Base-by-base conservation (phyloP, 2,888 invertebrate species). In the Phymatocera aterrima region DNA sequence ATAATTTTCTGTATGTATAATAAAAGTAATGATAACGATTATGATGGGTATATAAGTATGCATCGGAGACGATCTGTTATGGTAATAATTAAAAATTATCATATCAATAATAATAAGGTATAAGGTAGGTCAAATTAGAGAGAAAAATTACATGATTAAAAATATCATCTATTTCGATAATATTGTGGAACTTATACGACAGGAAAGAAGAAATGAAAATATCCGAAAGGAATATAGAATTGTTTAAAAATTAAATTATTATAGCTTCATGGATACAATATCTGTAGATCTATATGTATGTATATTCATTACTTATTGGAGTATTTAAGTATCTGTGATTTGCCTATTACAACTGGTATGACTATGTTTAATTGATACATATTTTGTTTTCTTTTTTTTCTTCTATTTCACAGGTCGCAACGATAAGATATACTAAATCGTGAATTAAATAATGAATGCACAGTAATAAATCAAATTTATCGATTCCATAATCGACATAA, bases 301-400 rank as follows among this genome's bases (percentile, higher is more conserved):
- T 51, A 68, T 78, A 79, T 72, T 80, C 81, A 60, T 72, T 78
- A 80, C 79, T 15, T 79, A 80, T 75, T 80, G 81, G 78, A 83
- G 79, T 83, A 83, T 83, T 85, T 85, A 86, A 86, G 85, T 85
- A 86, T 85, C 83, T n/a, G 77, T 79, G 77, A 77, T 83, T 64
- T 18, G 61, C 68, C 21, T 43, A n/a, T n/a, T n/a, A n/a, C n/a
- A n/a, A n/a, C n/a, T n/a, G n/a, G n/a, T n/a, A n/a, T n/a, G n/a
- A n/a, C n/a, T n/a, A n/a, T n/a, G 15, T 46, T 28, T 46, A 21
- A 68, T 68, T 60, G 60, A 60, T 60, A 60, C 28, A 60, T 10
- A 28, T 60, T 0, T 40, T 21, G 10, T 64, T 5, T 65, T 3
- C 8, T 18, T 18, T n/a, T 4, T 54, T 54, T 54, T 54, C 54